Evolutionary conservation across 2,797 vertebrate species (phyloP), one percentile per base, ranked within the genome.

Genomic region (Phrynocephalus vlangalii): DNA sequence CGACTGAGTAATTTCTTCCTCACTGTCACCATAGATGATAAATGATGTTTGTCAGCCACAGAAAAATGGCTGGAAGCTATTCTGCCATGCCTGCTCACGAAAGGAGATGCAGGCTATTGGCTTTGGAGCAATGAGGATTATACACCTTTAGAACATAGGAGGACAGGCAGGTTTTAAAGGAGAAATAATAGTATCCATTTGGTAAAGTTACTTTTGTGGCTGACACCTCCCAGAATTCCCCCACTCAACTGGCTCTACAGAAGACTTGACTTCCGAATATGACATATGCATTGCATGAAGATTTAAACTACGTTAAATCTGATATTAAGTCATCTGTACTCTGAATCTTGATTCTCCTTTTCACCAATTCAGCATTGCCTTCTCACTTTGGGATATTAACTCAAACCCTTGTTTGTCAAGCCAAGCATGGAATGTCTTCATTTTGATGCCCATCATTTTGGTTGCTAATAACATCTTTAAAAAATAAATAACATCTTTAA

Each of bases 71-170:
- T 66, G 86, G 20, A 50, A 1, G 20, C 87, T 79, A 4, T 72
- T 70, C 90, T 18, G 38, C 84, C 70, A 16, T 30, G 56, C 80
- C 80, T 83, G 70, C 60, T 68, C 78, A 84, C 81, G 85, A 87
- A 68, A 56, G 6, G 48, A 77, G 70, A 38, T 60, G 6, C 9
- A 63, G 63, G 77, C 48, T 50, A 30, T 33, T 79, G 77, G 22
- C 20, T 68, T 15, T 44, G 24, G n/a, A 68, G 33, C 75, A 30
- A 44, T 72, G 6, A 5, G 38, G 68, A 50, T 80, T 63, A 16
- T 50, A 18, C 75, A 56, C 28, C 80, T 44, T 56, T 13, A 75
- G 60, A 7, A 79, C 72, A 30, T 18, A 85, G 26, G 60, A 7
- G 79, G 73, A 30, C 9, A 77, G 7, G 13, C 16, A 60, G 70